Evolutionary conservation across 2,797 vertebrate genomes (phyloP), one percentile per base, ranked within the genome.

Genomic region (Botia almorhae): DNA sequence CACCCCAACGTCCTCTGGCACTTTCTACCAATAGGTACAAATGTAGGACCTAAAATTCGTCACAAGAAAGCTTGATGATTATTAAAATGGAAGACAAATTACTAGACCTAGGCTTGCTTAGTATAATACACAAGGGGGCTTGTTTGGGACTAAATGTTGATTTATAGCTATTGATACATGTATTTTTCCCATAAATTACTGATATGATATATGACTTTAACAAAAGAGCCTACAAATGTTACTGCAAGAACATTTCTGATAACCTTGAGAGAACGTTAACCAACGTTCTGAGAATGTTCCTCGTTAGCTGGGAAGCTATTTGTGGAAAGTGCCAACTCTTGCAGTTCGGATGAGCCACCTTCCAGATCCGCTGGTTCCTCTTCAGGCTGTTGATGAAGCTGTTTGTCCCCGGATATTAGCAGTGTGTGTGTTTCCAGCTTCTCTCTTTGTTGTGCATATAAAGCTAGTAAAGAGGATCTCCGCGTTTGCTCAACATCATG

Each of bases 401-500:
- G 67, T 70, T 69, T 63, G 58, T 74, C 56, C 23, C 12, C 78
- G 64, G 74, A 65, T 78, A 65, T 71, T 70, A 67, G 23, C 70
- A 39, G 72, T 13, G 14, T 71, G 56, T 50, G 33, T 50, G 39
- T 68, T 55, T 11, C 51, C 17, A 81, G 21, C 74, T 85, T 84
- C 71, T 76, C 75, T 74, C 82, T 79, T 72, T 83, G 48, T 74
- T 77, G 61, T 78, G 70, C 60, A 68, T 81, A 56, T 73, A 73
- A 70, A 29, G 53, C 64, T 83, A 43, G 69, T 60, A 79, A 70
- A 78, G 65, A 72, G 60, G 67, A 75, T 78, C 77, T 77, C n/a
- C 7, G 50, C 69, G 81, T 85, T 86, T 81, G 80, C 81, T 71
- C 76, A 86, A 85, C 76, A 81, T 14, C 11, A 21, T 71, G 53